phyloP scores from a whole-genome alignment of 2,888 invertebrate genomes.

The Yponomeuta evonymella region DNA sequence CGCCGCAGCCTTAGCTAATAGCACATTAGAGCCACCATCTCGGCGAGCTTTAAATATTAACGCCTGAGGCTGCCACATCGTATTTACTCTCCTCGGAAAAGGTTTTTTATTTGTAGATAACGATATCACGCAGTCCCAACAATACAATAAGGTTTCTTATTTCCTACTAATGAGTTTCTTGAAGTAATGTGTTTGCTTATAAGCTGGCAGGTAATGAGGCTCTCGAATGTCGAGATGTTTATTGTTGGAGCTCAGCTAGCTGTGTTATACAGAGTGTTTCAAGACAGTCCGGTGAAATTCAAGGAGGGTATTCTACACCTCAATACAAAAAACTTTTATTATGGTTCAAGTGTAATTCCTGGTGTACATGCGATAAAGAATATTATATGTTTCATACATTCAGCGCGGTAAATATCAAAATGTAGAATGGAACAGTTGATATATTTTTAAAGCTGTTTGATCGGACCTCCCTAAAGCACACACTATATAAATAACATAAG shows the following conservation, averaged over 20 bases:
- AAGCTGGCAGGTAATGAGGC: slow-evolving; percentile 23
- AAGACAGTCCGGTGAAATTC: too few species aligned
- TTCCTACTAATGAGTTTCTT: slow-evolving; percentile 51
- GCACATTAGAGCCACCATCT: slow-evolving; percentile 61
- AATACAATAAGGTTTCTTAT: slow-evolving; percentile 58
- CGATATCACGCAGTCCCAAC: slow-evolving; percentile 46
- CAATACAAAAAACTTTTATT: too few species aligned
- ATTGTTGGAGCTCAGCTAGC: neutral
- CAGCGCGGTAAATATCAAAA: too few species aligned
- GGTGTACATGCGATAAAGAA: too few species aligned
- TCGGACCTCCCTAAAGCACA: too few species aligned
- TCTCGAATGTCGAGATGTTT: neutral
- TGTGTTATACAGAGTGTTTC: too few species aligned
- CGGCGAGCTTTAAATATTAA: slow-evolving; percentile 62
- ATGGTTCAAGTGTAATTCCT: too few species aligned
- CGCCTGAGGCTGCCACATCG: slow-evolving; percentile 37
- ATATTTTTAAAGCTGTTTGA: too few species aligned
- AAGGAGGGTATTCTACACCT: too few species aligned
- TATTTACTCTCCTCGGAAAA: slow-evolving; percentile 43
- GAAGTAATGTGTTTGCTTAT: slow-evolving; percentile 41
- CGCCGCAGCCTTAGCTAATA: slow-evolving; percentile 39
- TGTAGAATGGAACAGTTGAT: too few species aligned
- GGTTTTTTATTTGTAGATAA: slow-evolving; percentile 61
- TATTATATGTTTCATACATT: too few species aligned
- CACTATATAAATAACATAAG: neutral